A percentile compares a stretch with the other conserved stretches of the same genome.
phyloP scores from a whole-genome alignment of 2,797 vertebrate genomes.

The Phrynocephalus vlangalii region DNA sequence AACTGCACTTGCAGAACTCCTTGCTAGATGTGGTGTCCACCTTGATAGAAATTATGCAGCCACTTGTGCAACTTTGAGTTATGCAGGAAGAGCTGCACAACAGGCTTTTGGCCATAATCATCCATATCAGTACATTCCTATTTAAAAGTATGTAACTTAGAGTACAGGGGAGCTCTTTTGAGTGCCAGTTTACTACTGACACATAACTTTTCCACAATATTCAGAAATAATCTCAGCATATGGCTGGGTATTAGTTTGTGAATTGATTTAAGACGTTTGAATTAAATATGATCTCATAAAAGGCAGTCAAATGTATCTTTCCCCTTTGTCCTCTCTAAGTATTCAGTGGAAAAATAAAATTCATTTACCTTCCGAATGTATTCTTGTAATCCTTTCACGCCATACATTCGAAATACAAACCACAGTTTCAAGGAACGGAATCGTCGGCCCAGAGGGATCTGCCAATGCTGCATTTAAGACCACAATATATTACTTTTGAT shows the following conservation, averaged over 20 bases:
- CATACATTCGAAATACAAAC: conserved; percentile 95
- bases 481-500: neutral
- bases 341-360: neutral
- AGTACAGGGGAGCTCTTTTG: neutral
- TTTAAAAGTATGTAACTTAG: too few relatives aligned
- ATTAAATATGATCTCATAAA: too few relatives aligned
- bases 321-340: neutral
- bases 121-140: too few relatives aligned
- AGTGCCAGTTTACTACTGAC: neutral
- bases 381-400: conserved; percentile 88
- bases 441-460: conserved; percentile 92
- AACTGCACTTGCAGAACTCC: too few relatives aligned
- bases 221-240: neutral
- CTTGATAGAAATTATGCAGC: too few relatives aligned
- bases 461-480: conserved; percentile 89
- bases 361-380: conserved; percentile 91
- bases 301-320: too few relatives aligned
- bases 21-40: too few relatives aligned
- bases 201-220: neutral
- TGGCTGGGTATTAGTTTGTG: neutral
- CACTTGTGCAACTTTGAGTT: too few relatives aligned
- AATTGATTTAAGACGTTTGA: too few relatives aligned
- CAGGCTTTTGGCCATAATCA: too few relatives aligned
- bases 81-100: too few relatives aligned
- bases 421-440: conserved; percentile 97